Evolutionary conservation across 2,888 invertebrate species (phyloP).

Genomic region (Dryadula phaetusa): DNA sequence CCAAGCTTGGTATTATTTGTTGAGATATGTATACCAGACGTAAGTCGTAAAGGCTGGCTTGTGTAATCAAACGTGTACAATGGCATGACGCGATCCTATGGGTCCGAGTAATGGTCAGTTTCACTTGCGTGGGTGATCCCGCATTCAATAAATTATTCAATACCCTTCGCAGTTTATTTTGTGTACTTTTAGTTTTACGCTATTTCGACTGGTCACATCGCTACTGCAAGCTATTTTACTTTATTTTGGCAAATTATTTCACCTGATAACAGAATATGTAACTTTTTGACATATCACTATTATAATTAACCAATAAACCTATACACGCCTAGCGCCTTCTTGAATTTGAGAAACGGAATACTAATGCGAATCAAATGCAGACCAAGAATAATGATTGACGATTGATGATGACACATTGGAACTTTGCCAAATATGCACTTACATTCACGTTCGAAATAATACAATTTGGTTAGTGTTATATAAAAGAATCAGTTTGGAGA

Average conservation of each 20-base stretch:
- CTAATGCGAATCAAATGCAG: slow-evolving; percentile 39
- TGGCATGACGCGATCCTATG: slow-evolving; percentile 40
- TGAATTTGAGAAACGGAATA: slow-evolving; percentile 36
- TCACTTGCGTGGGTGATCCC: slow-evolving; percentile 46
- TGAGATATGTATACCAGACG: slow-evolving; percentile 44
- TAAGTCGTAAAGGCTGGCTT: slow-evolving; percentile 38
- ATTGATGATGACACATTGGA: slow-evolving; percentile 47
- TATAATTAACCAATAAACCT: slow-evolving; percentile 5
- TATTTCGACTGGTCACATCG: slow-evolving; percentile 3
- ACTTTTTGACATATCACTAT: too few species aligned
- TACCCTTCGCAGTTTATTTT: slow-evolving; percentile 50
- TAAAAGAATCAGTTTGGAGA: slow-evolving; percentile 54
- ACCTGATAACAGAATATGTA: too few species aligned
- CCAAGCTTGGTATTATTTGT: slow-evolving; percentile 49
- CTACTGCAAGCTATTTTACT: neutral
- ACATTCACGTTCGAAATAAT: slow-evolving; percentile 45
- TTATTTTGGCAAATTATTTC: too few species aligned
- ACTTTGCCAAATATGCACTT: slow-evolving; percentile 48
- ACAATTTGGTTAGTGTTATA: slow-evolving; percentile 47
- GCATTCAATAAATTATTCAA: slow-evolving; percentile 61
- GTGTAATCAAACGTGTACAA: slow-evolving; percentile 46
- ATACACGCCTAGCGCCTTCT: slow-evolving; percentile 22
- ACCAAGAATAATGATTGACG: slow-evolving; percentile 48
- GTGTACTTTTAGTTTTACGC: slow-evolving; percentile 41
- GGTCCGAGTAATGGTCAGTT: slow-evolving; percentile 43